Conservation (phyloP, 2,888 invertebrate genomes). For the Coleophora deauratella region DNA sequence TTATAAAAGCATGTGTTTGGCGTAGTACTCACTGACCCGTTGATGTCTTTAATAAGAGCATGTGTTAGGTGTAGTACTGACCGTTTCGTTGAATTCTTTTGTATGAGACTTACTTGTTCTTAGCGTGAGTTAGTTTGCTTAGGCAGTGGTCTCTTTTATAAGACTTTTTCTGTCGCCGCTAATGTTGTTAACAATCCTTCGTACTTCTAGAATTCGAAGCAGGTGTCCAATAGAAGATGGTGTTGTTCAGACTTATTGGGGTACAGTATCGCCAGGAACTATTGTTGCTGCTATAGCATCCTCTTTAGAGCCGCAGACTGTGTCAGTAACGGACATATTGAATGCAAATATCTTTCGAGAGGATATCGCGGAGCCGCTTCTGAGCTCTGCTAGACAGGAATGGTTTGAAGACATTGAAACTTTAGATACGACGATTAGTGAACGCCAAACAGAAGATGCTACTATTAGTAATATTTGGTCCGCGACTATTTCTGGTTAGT, state of each 20-base stretch:
- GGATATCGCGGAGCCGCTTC: constrained; percentile 49
- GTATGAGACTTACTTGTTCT: too few relatives aligned
- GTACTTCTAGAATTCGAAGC: constrained; percentile 45
- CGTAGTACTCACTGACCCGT: too few relatives aligned
- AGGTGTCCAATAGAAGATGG: constrained; percentile 79
- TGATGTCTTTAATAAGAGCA: too few relatives aligned
- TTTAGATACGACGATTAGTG: constrained; percentile 21
- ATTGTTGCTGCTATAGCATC: constrained; percentile 76
- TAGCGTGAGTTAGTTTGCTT: too few relatives aligned
- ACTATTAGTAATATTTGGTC: constrained; percentile 76
- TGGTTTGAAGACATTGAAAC: constrained; percentile 52
- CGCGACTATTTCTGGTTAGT: constrained; percentile 74
- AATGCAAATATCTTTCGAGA: constrained; percentile 52
- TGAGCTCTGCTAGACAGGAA: constrained; percentile 47
- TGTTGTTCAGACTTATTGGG: constrained; percentile 77
- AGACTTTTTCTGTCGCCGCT: too few relatives aligned
- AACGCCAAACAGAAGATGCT: constrained; percentile 19
- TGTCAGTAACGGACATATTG: constrained; percentile 62
- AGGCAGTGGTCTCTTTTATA: too few relatives aligned
- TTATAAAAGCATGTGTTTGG: too few relatives aligned
- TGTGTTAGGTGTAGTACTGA: too few relatives aligned
- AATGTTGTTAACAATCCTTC: too few relatives aligned
- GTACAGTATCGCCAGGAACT: constrained; percentile 74
- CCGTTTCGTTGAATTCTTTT: too few relatives aligned
- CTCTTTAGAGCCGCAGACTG: constrained; percentile 74